Percentiles rank a stretch among this genome's conserved stretches.
Conservation (phyloP, 2,888 invertebrate genomes). For the Ashinkailepas kermadecensis region DNA sequence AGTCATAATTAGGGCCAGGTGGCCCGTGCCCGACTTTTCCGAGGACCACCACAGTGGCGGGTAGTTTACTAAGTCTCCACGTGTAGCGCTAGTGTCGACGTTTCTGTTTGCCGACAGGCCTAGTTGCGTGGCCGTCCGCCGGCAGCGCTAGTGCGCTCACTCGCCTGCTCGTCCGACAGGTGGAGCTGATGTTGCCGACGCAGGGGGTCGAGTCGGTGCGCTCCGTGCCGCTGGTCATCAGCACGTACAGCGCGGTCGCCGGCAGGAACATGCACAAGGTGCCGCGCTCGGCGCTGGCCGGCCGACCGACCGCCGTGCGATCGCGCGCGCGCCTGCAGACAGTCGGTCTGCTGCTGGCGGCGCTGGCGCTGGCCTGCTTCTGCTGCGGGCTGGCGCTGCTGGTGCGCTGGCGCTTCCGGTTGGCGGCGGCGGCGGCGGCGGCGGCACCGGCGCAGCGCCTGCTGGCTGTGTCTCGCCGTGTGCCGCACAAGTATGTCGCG, state of each 20-base stretch:
- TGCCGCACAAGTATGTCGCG: neutral
- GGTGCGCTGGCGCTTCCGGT: neutral
- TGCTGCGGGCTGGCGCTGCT: neutral
- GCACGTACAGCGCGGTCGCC: neutral
- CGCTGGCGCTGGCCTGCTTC: neutral
- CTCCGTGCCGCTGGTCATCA: conserved; percentile 22
- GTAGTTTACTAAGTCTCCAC: neutral
- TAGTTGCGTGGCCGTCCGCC: neutral
- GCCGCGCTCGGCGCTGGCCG: conserved; percentile 9
- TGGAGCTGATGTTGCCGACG: neutral
- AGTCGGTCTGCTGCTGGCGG: neutral
- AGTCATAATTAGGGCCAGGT: neutral
- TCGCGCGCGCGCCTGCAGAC: neutral
- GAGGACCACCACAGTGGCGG: neutral
- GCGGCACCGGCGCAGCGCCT: neutral
- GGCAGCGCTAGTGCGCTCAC: neutral
- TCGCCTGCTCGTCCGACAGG: neutral
- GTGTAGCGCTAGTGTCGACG: neutral
- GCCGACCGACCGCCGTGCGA: neutral
- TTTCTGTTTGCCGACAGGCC: neutral
- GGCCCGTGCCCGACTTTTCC: neutral
- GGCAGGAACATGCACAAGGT: neutral
- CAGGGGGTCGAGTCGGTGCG: neutral
- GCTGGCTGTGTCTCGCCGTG: neutral
- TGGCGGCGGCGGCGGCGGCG: neutral